Evolutionary conservation across 2,113 vertebrate species (phyloP), one percentile per base, ranked within the genome.

Genomic region (Bubo scandiacus): DNA sequence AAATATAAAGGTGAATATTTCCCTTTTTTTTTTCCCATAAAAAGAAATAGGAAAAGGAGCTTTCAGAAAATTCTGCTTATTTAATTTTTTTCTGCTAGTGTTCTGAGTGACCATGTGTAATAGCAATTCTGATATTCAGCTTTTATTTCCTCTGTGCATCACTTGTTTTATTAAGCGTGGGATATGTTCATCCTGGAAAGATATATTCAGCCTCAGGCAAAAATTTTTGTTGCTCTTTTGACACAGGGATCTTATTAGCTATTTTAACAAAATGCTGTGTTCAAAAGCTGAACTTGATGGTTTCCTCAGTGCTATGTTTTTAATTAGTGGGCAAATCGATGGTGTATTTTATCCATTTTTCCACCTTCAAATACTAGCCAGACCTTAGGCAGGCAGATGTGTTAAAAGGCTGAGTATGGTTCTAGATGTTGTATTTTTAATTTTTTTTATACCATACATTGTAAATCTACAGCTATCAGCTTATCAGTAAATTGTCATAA

Each of bases 151-250:
- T 77, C 32, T 77, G 22, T 70, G 38, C 36, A 62, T 90, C 20
- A 4, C n/a, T 80, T 66, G 40, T 93, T 96, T 92, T 59, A 68
- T 90, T 91, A 91, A 88, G 16, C 40, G 55, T 54, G 42, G 66
- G 27, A 57, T 70, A 62, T 73, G 11, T 59, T 93, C 27, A 77
- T 71, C n/a, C 43, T 47, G 30, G 47, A 75, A 92, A 86, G 40
- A 47, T 79, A 77, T 29, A 70, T 15, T 19, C 51, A 70, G 62
- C 73, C 70, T 82, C 6, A 30, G 57, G 86, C 47, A 74, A 80
- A 87, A 80, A 9, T 49, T 86, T 78, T 10, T 79, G 61, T 81
- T 82, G 10, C 30, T 72, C 12, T 90, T 88, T 91, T 72, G 70
- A 67, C 49, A 80, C 30, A 75, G 29, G 72, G 20, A 25, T 61